Conservation (phyloP, 2,113 vertebrate genomes). For the Notiomystis cincta region DNA sequence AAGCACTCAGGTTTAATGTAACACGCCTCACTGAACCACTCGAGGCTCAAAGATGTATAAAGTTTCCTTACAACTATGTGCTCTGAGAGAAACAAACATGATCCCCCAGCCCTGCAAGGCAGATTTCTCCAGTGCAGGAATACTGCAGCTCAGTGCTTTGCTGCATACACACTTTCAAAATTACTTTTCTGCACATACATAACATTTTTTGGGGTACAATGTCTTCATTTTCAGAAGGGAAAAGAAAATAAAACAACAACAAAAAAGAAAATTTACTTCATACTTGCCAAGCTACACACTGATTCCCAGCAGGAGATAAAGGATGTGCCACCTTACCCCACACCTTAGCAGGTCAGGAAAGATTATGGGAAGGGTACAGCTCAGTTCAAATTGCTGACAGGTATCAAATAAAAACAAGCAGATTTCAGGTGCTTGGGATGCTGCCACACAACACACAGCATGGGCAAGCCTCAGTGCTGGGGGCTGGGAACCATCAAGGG, state of each 20-base stretch:
- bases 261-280: background rate
- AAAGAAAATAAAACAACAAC: background rate
- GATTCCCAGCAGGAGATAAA: background rate
- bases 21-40: background rate
- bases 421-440: background rate
- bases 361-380: background rate
- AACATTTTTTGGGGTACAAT: background rate
- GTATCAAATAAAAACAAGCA: background rate
- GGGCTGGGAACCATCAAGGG: background rate
- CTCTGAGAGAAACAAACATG: background rate
- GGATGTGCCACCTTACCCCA: background rate
- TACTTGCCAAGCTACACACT: background rate
- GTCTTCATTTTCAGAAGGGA: background rate
- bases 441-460: background rate
- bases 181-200: fast-evolving
- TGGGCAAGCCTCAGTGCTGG: too few relatives aligned
- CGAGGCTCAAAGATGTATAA: background rate
- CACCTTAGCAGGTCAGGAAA: background rate
- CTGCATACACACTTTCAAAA: background rate
- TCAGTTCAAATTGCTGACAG: background rate
- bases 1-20: background rate
- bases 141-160: background rate
- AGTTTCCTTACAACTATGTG: background rate
- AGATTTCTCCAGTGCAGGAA: background rate
- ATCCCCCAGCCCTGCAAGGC: background rate